Percentiles rank a stretch among this genome's conserved stretches.
Evolutionary conservation across 2,888 invertebrate species (phyloP).

Genomic region (Ariolimax columbianus): DNA sequence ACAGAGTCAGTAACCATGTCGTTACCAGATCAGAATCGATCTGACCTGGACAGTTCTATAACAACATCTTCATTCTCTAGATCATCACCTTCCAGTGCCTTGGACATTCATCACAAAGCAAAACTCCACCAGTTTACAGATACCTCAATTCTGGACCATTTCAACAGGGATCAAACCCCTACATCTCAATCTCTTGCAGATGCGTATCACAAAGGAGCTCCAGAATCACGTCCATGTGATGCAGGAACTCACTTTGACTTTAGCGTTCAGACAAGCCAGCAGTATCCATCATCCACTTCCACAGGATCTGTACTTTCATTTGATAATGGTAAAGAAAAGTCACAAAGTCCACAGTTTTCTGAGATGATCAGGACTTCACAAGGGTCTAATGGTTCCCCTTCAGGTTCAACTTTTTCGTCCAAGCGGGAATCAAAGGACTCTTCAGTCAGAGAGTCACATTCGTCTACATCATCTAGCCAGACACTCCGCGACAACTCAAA

Average conservation of each 20-base stretch:
- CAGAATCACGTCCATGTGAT: neutral
- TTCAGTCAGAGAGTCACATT: slow-evolving; percentile 36
- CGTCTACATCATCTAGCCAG: slow-evolving; percentile 51
- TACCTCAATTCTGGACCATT: neutral
- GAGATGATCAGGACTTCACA: slow-evolving; percentile 1
- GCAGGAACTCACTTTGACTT: neutral
- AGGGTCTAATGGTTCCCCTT: slow-evolving; percentile 6
- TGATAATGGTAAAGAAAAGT: neutral
- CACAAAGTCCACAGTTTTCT: neutral
- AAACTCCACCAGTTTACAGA: slow-evolving; percentile 21
- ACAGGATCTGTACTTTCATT: neutral
- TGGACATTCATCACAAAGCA: neutral
- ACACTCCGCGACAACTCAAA: slow-evolving; percentile 38
- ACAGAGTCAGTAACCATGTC: slow-evolving; percentile 26
- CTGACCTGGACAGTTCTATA: neutral
- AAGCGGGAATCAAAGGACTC: slow-evolving; percentile 24
- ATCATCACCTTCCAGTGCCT: slow-evolving; percentile 17
- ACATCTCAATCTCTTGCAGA: neutral
- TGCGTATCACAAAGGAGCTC: neutral
- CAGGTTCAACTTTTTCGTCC: slow-evolving; percentile 8
- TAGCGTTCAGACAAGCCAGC: neutral
- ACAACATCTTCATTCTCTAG: neutral
- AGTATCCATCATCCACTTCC: neutral
- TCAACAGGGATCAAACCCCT: neutral
- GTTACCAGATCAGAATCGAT: neutral